phyloP scores from a whole-genome alignment of 2,113 vertebrate genomes.

The Phocoena sinus region DNA sequence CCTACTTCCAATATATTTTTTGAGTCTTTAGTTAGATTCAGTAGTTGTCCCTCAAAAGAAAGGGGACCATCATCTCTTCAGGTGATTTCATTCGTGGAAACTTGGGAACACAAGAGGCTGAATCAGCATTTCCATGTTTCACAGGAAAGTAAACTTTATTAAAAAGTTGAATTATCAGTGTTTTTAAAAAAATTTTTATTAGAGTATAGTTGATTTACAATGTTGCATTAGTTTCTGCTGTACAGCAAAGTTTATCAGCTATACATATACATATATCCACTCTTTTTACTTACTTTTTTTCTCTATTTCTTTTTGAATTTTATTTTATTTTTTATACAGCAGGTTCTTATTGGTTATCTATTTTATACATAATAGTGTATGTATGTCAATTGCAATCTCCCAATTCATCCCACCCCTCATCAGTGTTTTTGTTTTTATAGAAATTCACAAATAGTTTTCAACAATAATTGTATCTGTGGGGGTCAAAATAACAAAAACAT shows the following conservation, averaged over 20 bases:
- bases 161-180: neutral
- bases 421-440: neutral
- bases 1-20: neutral
- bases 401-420: too few species aligned
- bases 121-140: neutral
- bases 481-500: neutral
- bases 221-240: too few species aligned
- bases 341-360: too few species aligned
- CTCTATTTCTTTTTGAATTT: too few species aligned
- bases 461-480: neutral
- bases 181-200: neutral
- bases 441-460: neutral
- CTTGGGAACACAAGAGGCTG: neutral
- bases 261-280: too few species aligned
- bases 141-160: neutral
- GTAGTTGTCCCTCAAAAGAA: neutral
- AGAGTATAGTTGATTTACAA: too few species aligned
- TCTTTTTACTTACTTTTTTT: too few species aligned
- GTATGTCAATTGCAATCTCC: too few species aligned
- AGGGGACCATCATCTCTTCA: neutral
- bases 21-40: neutral
- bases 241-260: too few species aligned
- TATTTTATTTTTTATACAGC: too few species aligned
- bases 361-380: too few species aligned
- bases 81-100: neutral